These are phyloP conservation scores for Liopterus haemorrhoidalis DNA, from an alignment of 2,888 invertebrate species.

Conservation along the genomic window DNA sequence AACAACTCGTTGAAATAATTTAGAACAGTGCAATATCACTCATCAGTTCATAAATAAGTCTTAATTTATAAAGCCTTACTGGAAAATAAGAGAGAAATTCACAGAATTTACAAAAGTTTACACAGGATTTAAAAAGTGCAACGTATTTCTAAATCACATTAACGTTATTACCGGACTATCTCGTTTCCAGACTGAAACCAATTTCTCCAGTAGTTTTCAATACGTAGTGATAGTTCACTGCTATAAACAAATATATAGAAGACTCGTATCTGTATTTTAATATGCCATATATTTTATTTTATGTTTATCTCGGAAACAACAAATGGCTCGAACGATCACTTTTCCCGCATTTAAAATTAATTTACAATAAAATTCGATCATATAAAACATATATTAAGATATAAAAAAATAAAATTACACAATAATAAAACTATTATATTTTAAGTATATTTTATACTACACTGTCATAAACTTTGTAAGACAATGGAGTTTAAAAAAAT, in stretches of 20 bases:
- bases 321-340: constrained; percentile 20
- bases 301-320: constrained; percentile 22
- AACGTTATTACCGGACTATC: no score
- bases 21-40: no score
- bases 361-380: constrained; percentile 22
- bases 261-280: constrained; percentile 20
- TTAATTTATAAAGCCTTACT: no score
- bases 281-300: constrained; percentile 23
- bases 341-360: constrained; percentile 12
- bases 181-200: no score
- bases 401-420: constrained; percentile 35
- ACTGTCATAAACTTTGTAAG: constrained; percentile 35
- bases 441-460: constrained; percentile 42
- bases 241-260: constrained; percentile 15
- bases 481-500: constrained; percentile 35
- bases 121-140: no score
- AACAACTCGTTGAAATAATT: no score
- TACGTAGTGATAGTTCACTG: no score
- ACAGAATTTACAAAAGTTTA: no score
- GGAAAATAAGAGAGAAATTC: no score
- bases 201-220: no score
- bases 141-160: no score
- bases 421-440: constrained; percentile 37
- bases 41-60: no score
- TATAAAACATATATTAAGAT: constrained; percentile 33